Conservation (phyloP, 2,113 vertebrate species). For the Corvus cornix region DNA sequence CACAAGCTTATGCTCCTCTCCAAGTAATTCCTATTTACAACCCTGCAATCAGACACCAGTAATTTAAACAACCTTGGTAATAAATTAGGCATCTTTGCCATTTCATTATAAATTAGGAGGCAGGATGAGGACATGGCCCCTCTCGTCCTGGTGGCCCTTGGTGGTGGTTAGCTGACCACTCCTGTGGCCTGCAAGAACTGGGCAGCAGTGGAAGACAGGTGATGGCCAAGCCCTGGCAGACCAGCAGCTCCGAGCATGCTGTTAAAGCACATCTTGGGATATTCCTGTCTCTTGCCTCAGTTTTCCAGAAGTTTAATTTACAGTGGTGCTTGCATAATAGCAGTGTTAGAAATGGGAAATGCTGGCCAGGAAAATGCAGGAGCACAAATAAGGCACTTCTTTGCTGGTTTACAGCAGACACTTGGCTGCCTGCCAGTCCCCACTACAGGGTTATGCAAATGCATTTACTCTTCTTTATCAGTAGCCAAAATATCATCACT, state of each 20-base stretch:
- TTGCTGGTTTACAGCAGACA: background rate
- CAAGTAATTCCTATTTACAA: background rate
- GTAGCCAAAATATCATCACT: background rate
- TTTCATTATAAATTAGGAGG: background rate
- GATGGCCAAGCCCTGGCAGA: background rate
- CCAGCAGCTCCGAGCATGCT: background rate
- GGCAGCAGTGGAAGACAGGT: background rate
- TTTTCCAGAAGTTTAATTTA: background rate
- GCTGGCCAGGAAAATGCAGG: background rate
- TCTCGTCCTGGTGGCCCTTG: background rate
- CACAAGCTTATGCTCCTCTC: fast-evolving
- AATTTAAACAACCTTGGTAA: background rate
- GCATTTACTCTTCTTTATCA: conserved; percentile 4
- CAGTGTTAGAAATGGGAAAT: background rate
- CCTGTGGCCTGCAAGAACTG: background rate
- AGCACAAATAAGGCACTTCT: background rate
- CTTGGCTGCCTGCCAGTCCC: conserved; percentile 21
- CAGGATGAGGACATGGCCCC: fast-evolving
- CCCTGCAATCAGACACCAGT: background rate
- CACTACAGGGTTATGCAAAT: conserved; percentile 15
- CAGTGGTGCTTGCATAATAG: background rate
- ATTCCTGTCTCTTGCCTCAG: background rate
- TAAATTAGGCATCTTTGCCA: background rate
- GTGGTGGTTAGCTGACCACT: background rate
- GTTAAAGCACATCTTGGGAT: background rate